A percentile compares a stretch with the other conserved stretches of the same genome.
Conservation (phyloP, 1,140 invertebrate species). For the Nephila pilipes region DNA sequence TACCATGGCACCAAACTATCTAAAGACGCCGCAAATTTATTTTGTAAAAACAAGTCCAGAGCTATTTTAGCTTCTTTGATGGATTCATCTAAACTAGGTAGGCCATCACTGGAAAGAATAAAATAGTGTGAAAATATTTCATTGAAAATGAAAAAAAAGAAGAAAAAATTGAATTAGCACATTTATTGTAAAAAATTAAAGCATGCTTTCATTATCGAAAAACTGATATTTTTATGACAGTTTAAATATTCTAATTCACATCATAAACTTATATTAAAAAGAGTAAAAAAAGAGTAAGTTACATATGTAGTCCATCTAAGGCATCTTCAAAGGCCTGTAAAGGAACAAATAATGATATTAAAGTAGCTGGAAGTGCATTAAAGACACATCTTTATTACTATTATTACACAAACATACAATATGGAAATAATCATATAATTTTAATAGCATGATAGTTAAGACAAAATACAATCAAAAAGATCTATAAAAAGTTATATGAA, state of each 20-base stretch:
- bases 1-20: conserved; percentile 89
- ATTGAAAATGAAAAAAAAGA: not conserved
- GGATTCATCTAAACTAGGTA: conserved; percentile 83
- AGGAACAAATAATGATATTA: not conserved
- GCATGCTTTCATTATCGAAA: not conserved
- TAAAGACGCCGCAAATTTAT: conserved; percentile 91
- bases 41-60: conserved; percentile 92
- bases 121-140: not conserved
- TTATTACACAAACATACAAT: no score
- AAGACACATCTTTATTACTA: no score
- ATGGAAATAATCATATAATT: no score
- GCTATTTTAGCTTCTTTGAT: conserved; percentile 87
- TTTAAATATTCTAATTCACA: no score
- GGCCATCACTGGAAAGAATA: conserved; percentile 31
- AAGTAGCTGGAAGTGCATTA: no score
- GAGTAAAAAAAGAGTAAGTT: conserved; percentile 33
- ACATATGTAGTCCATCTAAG: conserved; percentile 69
- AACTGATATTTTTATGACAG: not conserved
- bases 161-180: no score
- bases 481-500: no score
- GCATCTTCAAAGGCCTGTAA: conserved; percentile 76
- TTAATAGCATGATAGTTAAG: no score
- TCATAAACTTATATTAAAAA: not conserved
- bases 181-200: not conserved
- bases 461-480: no score